These are phyloP conservation scores for Hololepta plana DNA, from an alignment of 2,888 invertebrate genomes.

Conservation along the genomic window DNA sequence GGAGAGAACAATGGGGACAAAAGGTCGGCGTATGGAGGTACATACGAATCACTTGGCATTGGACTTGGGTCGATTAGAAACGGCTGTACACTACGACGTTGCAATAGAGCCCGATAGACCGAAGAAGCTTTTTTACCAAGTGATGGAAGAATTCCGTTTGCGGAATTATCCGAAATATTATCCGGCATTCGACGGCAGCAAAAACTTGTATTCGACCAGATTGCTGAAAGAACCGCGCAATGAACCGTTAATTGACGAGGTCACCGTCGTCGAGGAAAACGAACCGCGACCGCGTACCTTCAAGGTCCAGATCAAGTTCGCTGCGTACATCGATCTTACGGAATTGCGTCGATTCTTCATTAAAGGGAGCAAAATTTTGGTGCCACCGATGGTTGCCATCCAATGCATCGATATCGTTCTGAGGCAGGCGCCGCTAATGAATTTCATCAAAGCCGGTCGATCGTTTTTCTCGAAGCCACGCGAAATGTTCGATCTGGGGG, in stretches of 20 bases:
- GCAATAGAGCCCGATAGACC: slow-evolving; percentile 48
- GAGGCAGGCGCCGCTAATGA: slow-evolving; percentile 39
- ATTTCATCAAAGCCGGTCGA: slow-evolving; percentile 43
- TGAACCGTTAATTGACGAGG: too few species aligned
- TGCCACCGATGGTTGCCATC: slow-evolving; percentile 37
- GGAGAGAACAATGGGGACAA: too few species aligned
- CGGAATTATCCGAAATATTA: slow-evolving; percentile 25
- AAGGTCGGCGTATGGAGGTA: slow-evolving; percentile 21
- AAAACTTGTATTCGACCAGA: slow-evolving; percentile 56
- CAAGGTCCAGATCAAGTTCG: slow-evolving; percentile 34
- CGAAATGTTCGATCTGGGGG: slow-evolving; percentile 46
- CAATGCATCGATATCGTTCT: slow-evolving; percentile 79
- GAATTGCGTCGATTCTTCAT: slow-evolving; percentile 15
- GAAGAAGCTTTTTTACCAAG: slow-evolving; percentile 37
- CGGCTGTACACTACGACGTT: slow-evolving; percentile 68
- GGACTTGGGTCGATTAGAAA: slow-evolving; percentile 24
- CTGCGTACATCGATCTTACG: slow-evolving; percentile 33
- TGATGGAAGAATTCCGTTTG: slow-evolving; percentile 16
- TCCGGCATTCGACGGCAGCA: slow-evolving; percentile 58
- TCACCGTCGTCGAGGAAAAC: slow-evolving; percentile 23
- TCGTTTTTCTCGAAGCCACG: slow-evolving; percentile 49
- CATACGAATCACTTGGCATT: slow-evolving; percentile 48
- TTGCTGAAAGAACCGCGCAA: too few species aligned
- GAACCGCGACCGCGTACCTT: slow-evolving; percentile 20
- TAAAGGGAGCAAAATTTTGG: slow-evolving; percentile 12